A percentile compares a stretch with the other conserved stretches of the same genome.
Evolutionary conservation across 2,113 vertebrate species (phyloP).

Genomic region (Centropus bengalensis): DNA sequence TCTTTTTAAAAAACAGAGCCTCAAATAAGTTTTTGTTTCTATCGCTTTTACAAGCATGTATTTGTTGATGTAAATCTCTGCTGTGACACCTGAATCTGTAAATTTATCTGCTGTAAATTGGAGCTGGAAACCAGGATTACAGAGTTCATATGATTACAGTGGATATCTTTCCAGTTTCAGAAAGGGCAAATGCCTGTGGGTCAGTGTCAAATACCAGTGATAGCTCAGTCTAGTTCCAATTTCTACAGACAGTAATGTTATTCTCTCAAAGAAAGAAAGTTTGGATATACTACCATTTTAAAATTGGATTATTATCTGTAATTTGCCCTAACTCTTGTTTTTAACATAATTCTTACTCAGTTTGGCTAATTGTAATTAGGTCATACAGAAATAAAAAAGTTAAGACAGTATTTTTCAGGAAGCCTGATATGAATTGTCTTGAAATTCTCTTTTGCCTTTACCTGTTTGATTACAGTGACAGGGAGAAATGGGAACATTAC

Average conservation of each 20-base stretch:
- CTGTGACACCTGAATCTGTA: slow-evolving; percentile 28
- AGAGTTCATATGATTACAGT: slow-evolving; percentile 42
- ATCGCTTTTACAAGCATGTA: background rate
- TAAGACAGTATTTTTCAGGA: background rate
- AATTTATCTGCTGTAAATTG: slow-evolving; percentile 43
- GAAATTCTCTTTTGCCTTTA: background rate
- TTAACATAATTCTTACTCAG: background rate
- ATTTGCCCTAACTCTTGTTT: background rate
- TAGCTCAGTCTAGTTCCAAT: slow-evolving; percentile 2
- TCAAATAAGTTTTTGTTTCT: background rate
- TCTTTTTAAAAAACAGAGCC: background rate
- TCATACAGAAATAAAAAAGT: background rate
- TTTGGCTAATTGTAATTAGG: background rate
- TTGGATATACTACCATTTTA: background rate
- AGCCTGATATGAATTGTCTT: background rate
- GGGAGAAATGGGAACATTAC: background rate
- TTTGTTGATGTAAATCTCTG: slow-evolving; percentile 13
- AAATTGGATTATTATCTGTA: background rate
- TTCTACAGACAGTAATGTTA: background rate
- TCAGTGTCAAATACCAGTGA: slow-evolving; percentile 48
- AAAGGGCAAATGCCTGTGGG: slow-evolving; percentile 66
- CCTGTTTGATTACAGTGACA: background rate
- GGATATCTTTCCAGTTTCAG: slow-evolving; percentile 58
- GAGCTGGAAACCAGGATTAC: slow-evolving; percentile 51
- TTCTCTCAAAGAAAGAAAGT: background rate